Evolutionary conservation across 2,113 vertebrate species (phyloP).

Genomic region (Morone saxatilis): DNA sequence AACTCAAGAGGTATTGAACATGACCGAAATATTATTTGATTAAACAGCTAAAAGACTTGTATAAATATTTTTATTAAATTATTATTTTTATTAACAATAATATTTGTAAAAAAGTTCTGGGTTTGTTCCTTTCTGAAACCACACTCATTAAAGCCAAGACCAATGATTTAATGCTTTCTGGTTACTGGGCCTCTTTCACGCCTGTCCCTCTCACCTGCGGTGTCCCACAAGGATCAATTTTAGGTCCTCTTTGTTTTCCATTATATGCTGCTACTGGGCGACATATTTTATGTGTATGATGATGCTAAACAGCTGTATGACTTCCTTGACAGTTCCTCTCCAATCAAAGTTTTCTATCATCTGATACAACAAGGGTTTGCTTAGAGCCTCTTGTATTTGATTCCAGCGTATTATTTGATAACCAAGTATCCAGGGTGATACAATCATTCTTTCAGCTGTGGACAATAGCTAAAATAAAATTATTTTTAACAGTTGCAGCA

Average conservation of each 20-base stretch:
- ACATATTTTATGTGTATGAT: background rate
- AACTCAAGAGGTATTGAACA: background rate
- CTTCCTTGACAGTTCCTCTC: background rate
- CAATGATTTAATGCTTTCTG: background rate
- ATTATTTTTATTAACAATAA: background rate
- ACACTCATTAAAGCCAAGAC: background rate
- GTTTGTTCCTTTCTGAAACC: background rate
- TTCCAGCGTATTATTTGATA: too few species aligned
- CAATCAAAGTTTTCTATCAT: background rate
- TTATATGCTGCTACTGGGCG: background rate
- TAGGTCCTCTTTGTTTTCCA: background rate
- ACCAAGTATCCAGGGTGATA: background rate
- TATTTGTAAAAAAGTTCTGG: background rate
- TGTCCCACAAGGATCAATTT: slow-evolving; percentile 9
- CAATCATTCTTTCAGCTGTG: background rate
- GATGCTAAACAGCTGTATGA: background rate
- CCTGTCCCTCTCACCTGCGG: background rate
- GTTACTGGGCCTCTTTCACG: too few species aligned
- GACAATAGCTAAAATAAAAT: background rate
- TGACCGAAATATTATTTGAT: too few species aligned
- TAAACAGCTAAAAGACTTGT: background rate
- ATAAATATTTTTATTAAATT: background rate
- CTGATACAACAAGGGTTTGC: background rate
- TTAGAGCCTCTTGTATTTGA: background rate
- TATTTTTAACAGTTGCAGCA: too few species aligned